Evolutionary conservation across 2,113 vertebrate species (phyloP), one percentile per base, ranked within the genome.

Genomic region (Morone saxatilis): DNA sequence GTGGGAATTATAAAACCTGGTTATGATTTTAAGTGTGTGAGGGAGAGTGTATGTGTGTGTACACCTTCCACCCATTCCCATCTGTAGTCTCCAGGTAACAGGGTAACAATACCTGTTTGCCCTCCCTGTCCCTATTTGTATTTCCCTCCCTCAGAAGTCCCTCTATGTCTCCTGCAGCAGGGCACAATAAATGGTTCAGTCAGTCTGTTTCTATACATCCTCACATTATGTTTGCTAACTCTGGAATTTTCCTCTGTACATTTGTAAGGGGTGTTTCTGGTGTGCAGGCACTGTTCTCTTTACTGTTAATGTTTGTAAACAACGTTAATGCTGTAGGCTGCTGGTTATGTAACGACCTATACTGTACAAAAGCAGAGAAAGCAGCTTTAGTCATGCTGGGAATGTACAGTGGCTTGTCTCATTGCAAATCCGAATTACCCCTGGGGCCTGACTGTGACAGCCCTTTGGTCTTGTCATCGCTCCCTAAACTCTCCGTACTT

Each of bases 321-420:
- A 45, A 19, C 6, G 25, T 67, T 59, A 31, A 4, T 5, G 60
- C 60, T 9, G 62, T 20, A 71, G 60, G 48, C n/a, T 50, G 60
- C 19, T 20, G 38, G 7, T 84, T 84, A 71, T 76, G 57, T 59
- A 83, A 89, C 43, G 3, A 3, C 0, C 3, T 31, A 3, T 67
- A 47, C 48, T 68, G 69, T 38, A 69, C 47, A 54, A 63, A 61
- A 66, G 57, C 62, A 74, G 41, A 45, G 7, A 62, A 80, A 63
- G 71, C 61, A 68, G 85, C 65, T 75, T 73, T 73, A 41, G 74
- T 73, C 50, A 31, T 57, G 67, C n/a, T 22, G 40, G 77, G 71
- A 79, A 75, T 81, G 47, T 76, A 78, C 71, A 67, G 57, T 4
- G 0, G 80, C 48, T 9, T 62, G 65, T 71, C 66, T 65, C 10